Base-by-base conservation (phyloP, 2,888 invertebrate species). In the Drosophila pegasa region DNA sequence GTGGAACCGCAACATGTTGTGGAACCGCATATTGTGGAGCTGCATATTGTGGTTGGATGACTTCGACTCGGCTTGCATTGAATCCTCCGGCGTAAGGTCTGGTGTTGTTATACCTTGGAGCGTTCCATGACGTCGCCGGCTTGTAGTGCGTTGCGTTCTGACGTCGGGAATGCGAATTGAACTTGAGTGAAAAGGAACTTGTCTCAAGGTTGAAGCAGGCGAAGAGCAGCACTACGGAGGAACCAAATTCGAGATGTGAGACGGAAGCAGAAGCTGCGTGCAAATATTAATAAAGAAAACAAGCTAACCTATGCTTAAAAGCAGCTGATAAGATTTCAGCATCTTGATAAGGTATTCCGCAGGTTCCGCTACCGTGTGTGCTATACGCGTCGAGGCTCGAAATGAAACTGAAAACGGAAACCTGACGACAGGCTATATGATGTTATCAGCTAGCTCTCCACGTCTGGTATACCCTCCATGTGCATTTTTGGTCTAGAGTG, bases 311-410 rank as follows among this genome's bases (percentile, higher is more conserved):
- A 73, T 58, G 57, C 50, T 68, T 27, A 72, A 37, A n/a, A 65
- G 47, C 48, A 78, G 50, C 50, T 80, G 76, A 80, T 76, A 75
- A 69, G 68, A 58, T 35, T 63, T 70, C 12, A 68, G 25, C 83
- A 81, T 85, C 45, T 43, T 55, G 40, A 56, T 52, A 50, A 12
- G 37, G 35, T 33, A 14, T 18, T 52, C 12, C 14, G 16, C 7
- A 22, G 16, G 37, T 45, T 25, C n/a, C 35, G 25, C 43, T 16
- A 14, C 33, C n/a, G 37, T 27, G 52, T 31, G 58, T n/a, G 62
- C 61, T 64, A 55, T 20, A 40, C 54, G 43, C 45, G 37, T 48
- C 31, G 45, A 51, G 60, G 59, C 38, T 37, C 68, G 12, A 62
- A 78, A 47, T 37, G 50, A 22, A 65, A 83, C 83, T 83, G 61